Conservation (phyloP, 2,113 vertebrate genomes). For the Hylia prasina region DNA sequence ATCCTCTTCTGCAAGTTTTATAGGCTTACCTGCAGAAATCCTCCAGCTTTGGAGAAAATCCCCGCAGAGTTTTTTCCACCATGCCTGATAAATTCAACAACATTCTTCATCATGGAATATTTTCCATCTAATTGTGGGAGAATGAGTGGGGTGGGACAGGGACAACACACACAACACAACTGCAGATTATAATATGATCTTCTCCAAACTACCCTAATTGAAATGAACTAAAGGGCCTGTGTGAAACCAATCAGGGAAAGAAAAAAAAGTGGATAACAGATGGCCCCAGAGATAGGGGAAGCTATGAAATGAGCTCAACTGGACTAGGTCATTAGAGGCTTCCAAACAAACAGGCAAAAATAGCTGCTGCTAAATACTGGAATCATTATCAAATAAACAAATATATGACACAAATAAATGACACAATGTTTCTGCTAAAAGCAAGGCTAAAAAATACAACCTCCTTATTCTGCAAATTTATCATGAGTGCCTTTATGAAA, state of each 20-base stretch:
- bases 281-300: slow-evolving; percentile 11
- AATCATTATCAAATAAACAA: not conserved
- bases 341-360: not conserved
- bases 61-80: not conserved
- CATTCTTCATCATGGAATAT: not conserved
- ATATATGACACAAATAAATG: not conserved
- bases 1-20: not conserved
- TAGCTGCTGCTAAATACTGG: not conserved
- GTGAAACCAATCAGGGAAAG: not conserved
- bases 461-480: not conserved
- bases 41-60: not conserved
- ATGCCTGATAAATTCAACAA: not conserved
- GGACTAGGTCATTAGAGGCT: not conserved
- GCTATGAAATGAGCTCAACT: slow-evolving; percentile 17
- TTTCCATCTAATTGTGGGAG: not conserved
- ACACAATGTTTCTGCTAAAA: not conserved
- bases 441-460: not conserved
- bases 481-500: not conserved
- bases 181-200: not conserved
- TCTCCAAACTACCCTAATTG: not conserved
- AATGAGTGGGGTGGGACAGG: fast-evolving
- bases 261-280: slow-evolving; percentile 11
- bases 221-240: not conserved
- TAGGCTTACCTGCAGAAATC: not conserved
- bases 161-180: not conserved